A percentile compares a stretch with the other conserved stretches of the same genome.
Evolutionary conservation across 2,113 vertebrate genomes (phyloP).

Genomic region (Microcebus ravelobensis): DNA sequence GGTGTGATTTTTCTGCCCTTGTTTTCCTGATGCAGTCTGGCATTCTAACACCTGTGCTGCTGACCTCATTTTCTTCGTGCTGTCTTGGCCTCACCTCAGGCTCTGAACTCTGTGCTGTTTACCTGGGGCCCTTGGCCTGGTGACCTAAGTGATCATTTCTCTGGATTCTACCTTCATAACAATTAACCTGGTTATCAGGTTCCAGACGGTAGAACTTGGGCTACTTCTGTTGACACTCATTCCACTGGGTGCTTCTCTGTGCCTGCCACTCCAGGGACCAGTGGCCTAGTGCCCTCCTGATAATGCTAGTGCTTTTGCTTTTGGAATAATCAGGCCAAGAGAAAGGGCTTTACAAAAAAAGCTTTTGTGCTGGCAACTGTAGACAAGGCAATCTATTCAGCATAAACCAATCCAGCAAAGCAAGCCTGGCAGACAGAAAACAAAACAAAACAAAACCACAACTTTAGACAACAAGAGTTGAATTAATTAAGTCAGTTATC

Average conservation of each 20-base stretch:
- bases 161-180: conserved; percentile 48
- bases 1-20: neutral
- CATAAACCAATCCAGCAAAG: neutral
- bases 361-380: conserved; percentile 57
- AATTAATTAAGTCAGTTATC: conserved; percentile 61
- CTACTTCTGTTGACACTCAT: conserved; percentile 1
- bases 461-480: conserved; percentile 60
- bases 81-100: conserved; percentile 24
- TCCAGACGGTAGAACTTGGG: neutral
- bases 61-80: conserved; percentile 58
- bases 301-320: conserved; percentile 49
- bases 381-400: conserved; percentile 68
- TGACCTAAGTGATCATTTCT: conserved; percentile 45
- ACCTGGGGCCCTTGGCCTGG: conserved; percentile 53
- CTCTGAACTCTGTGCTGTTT: conserved; percentile 60
- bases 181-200: conserved; percentile 46
- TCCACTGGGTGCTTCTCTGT: neutral
- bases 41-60: conserved; percentile 39
- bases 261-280: conserved; percentile 43
- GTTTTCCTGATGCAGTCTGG: neutral
- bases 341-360: conserved; percentile 56
- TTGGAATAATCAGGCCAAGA: conserved; percentile 46
- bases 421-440: conserved; percentile 64
- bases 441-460: conserved; percentile 64
- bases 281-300: conserved; percentile 44